phyloP scores from a whole-genome alignment of 2,113 vertebrate genomes.

The Pangasianodon hypophthalmus region DNA sequence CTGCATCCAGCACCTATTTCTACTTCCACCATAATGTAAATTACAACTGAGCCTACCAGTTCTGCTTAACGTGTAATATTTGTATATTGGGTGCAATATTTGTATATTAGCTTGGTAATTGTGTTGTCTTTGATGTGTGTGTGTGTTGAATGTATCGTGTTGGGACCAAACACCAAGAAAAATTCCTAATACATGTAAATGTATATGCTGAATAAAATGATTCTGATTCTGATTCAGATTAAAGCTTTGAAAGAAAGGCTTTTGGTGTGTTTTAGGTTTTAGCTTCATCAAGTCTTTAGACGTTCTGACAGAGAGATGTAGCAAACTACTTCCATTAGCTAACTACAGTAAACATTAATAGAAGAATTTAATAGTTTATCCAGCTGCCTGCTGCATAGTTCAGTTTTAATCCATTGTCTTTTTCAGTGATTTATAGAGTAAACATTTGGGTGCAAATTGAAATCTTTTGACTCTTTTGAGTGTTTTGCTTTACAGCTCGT shows the following conservation, averaged over 20 bases:
- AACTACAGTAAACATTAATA: not conserved
- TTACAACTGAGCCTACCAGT: no score
- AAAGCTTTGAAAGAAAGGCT: not conserved
- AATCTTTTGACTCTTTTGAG: not conserved
- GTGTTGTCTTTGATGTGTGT: no score
- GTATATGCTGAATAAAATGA: no score
- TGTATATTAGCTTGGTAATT: no score
- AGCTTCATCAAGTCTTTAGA: not conserved
- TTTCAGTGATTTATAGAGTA: not conserved
- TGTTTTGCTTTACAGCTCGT: not conserved
- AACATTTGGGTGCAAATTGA: not conserved
- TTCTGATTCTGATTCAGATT: not conserved
- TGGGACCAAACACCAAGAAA: no score
- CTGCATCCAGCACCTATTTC: no score
- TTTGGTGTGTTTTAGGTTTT: not conserved
- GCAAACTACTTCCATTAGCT: not conserved
- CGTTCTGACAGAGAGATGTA: not conserved
- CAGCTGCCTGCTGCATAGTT: not conserved
- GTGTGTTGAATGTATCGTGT: no score
- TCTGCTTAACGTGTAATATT: no score
- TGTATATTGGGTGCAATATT: no score
- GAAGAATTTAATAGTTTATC: not conserved
- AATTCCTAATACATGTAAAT: no score
- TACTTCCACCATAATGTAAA: no score
- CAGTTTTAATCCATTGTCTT: not conserved